Percentiles rank a stretch among this genome's conserved stretches.
Evolutionary conservation across 2,888 invertebrate genomes (phyloP).

Genomic region (Ligdia adustata): DNA sequence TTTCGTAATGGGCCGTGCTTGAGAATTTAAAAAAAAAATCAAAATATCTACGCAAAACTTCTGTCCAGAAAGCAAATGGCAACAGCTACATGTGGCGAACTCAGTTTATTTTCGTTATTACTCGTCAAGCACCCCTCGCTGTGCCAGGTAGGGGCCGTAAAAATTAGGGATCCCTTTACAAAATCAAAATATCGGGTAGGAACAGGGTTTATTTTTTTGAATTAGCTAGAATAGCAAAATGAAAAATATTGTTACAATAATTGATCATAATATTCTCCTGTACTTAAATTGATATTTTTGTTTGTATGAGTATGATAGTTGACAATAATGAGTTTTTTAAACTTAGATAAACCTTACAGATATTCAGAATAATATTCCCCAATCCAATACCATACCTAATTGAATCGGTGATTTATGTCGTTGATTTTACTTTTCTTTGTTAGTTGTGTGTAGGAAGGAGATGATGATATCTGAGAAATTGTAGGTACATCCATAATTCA

Average conservation of each 20-base stretch:
- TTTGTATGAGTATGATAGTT: too few relatives aligned
- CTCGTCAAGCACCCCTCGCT: slow-evolving; percentile 55
- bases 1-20: too few relatives aligned
- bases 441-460: slow-evolving; percentile 16
- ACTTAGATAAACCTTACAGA: too few relatives aligned
- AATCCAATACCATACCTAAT: too few relatives aligned
- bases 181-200: too few relatives aligned
- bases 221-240: too few relatives aligned
- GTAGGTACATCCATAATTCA: background rate
- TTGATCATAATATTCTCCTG: too few relatives aligned
- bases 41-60: slow-evolving; percentile 24
- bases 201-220: too few relatives aligned
- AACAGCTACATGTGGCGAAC: slow-evolving; percentile 54
- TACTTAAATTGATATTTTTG: background rate
- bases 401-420: slow-evolving; percentile 11
- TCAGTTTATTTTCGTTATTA: slow-evolving; percentile 48
- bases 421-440: slow-evolving; percentile 16
- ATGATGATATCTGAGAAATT: slow-evolving; percentile 18
- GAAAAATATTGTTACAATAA: too few relatives aligned
- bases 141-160: slow-evolving; percentile 57
- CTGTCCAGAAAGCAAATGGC: slow-evolving; percentile 38
- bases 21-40: too few relatives aligned
- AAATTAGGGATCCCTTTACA: slow-evolving; percentile 30
- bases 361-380: too few relatives aligned
- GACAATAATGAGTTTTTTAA: too few relatives aligned